phyloP scores from a whole-genome alignment of 2,888 invertebrate genomes.

The Drosophila lacicola region DNA sequence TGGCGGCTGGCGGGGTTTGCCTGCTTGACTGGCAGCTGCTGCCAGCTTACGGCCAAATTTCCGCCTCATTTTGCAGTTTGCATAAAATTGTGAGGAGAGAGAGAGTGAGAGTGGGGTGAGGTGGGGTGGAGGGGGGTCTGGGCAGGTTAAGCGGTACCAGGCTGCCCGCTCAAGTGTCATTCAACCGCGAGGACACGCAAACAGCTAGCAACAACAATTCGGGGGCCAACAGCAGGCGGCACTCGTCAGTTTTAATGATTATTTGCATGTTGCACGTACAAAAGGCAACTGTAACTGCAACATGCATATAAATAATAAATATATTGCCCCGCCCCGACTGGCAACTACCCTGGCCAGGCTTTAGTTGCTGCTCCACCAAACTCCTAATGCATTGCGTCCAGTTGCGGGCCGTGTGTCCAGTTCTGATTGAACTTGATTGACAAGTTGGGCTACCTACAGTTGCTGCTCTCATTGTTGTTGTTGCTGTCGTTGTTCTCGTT shows the following conservation, averaged over 20 bases:
- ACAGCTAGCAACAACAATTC: conserved; percentile 24
- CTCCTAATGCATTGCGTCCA: neutral
- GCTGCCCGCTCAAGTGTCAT: conserved; percentile 65
- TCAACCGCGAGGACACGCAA: conserved; percentile 74
- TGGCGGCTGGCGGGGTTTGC: no score
- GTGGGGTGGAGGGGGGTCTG: neutral
- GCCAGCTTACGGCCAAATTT: conserved; percentile 28
- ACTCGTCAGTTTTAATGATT: conserved; percentile 76
- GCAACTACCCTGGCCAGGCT: no score
- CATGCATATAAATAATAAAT: conserved; percentile 70
- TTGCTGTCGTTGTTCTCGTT: conserved; percentile 4
- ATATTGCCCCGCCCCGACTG: neutral
- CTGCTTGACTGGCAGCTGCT: conserved; percentile 6
- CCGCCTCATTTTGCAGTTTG: conserved; percentile 46
- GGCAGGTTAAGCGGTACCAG: conserved; percentile 4
- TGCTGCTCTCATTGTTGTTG: neutral
- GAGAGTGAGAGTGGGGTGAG: neutral
- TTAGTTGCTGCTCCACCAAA: neutral
- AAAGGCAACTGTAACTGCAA: conserved; percentile 34
- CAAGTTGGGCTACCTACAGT: conserved; percentile 25
- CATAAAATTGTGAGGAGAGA: conserved; percentile 9
- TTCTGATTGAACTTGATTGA: conserved; percentile 59
- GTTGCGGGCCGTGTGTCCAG: neutral
- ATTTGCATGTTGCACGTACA: conserved; percentile 72
- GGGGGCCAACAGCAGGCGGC: conserved; percentile 19